Conservation (phyloP, 2,113 vertebrate genomes). For the Myocastor coypus region DNA sequence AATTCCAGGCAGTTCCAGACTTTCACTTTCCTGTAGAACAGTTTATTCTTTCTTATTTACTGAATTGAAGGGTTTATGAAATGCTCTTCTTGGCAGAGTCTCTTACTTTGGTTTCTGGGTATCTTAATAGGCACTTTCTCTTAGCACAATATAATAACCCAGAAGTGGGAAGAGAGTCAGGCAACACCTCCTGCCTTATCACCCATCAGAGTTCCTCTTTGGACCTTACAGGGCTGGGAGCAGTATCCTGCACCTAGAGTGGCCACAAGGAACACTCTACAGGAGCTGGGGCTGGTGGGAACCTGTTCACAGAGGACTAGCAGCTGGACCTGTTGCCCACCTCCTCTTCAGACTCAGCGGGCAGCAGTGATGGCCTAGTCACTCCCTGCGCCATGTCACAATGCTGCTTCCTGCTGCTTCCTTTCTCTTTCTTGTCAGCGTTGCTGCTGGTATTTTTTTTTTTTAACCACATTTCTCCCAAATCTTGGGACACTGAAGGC, state of each 20-base stretch:
- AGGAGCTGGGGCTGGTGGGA: background rate
- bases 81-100: background rate
- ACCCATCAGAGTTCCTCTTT: background rate
- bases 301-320: background rate
- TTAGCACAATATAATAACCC: background rate
- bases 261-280: background rate
- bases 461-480: background rate
- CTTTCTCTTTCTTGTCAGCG: background rate
- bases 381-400: background rate
- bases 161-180: background rate
- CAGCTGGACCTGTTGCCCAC: background rate
- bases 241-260: background rate
- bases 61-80: conserved; percentile 16
- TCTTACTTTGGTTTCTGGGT: background rate
- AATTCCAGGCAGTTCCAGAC: conserved; percentile 34
- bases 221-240: background rate
- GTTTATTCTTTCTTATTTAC: conserved; percentile 60
- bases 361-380: background rate
- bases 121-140: background rate
- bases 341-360: background rate
- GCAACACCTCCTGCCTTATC: background rate
- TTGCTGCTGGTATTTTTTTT: background rate
- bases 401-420: background rate
- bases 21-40: background rate
- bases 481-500: background rate